Base-by-base conservation (phyloP, 2,797 vertebrate species). In the Chloroceryle inda region DNA sequence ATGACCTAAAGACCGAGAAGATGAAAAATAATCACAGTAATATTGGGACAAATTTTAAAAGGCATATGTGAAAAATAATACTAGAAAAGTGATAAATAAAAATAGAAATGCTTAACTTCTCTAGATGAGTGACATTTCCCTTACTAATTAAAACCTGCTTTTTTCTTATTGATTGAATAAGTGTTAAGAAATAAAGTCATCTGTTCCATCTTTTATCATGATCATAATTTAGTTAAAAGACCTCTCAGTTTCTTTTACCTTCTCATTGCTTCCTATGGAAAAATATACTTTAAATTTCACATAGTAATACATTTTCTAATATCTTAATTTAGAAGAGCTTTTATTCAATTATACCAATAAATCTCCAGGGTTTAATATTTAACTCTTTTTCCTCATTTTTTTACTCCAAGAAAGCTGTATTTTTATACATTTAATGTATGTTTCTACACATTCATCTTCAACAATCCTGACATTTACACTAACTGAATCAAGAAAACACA, bases 261-360 rank as follows among this genome's bases (percentile, higher is more conserved):
- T 58, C 56, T 89, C 73, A 66, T 89, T 69, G 59, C 68, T 95
- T 94, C 71, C 93, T 59, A 89, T 40, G 53, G 62, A 94, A 96
- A 97, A 96, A 73, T 40, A 67, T 80, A 86, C 83, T 93, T 96
- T 84, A 96, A 76, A 85, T 84, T 96, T 95, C 94, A 97, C 66
- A 80, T 29, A 84, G 58, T 84, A 91, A 73, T 74, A 87, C 35
- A 88, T 64, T 92, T 96, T 62, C 59, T 89, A 96, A 96, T 94
- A 97, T 94, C 92, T 96, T 95, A 96, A 97, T 95, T 96, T 96
- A 97, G 67, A 94, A 94, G 89, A 89, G 96, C 87, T 96, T 97
- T 95, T 76, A 90, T 94, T 89, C 93, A 95, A 75, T 79, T 71
- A 85, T 76, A 91, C 59, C 82, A 62, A 91, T 50, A 95, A 91